Evolutionary conservation across 2,797 vertebrate genomes (phyloP).

Genomic region (Megaceryle alcyon): DNA sequence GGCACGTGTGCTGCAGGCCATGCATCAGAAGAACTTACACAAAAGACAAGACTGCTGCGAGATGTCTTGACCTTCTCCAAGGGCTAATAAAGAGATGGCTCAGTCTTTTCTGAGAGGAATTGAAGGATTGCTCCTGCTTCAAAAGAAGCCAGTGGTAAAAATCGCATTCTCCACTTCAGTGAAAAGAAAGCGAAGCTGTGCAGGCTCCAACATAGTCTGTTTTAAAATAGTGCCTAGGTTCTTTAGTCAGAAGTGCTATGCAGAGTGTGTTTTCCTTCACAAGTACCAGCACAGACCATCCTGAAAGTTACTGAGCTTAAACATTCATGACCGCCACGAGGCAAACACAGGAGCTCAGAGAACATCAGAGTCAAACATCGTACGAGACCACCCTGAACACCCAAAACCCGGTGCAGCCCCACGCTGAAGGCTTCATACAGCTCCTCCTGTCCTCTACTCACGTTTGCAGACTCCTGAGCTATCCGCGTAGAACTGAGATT

Average conservation of each 20-base stretch:
- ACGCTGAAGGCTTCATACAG: neutral
- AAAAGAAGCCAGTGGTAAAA: neutral
- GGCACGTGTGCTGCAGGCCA: neutral
- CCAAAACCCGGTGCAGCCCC: neutral
- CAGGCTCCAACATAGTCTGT: neutral
- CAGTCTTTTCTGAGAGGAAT: neutral
- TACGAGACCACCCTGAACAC: neutral
- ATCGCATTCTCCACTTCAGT: neutral
- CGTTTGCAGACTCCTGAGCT: conserved; percentile 84
- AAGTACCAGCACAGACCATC: neutral
- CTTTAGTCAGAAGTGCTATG: neutral
- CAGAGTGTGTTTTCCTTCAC: neutral
- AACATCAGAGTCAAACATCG: accelerated
- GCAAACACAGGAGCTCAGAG: neutral
- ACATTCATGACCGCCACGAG: neutral
- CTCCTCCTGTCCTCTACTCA: conserved; percentile 25
- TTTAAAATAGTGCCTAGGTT: neutral
- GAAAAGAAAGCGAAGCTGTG: neutral
- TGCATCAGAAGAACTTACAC: neutral
- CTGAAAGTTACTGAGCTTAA: neutral
- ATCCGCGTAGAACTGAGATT: conserved; percentile 78
- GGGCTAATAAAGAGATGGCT: neutral
- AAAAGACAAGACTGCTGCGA: neutral
- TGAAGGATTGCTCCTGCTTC: neutral
- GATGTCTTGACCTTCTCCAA: neutral